Evolutionary conservation across 2,797 vertebrate genomes (phyloP), one percentile per base, ranked within the genome.

Genomic region (Loris lydekkerianus): DNA sequence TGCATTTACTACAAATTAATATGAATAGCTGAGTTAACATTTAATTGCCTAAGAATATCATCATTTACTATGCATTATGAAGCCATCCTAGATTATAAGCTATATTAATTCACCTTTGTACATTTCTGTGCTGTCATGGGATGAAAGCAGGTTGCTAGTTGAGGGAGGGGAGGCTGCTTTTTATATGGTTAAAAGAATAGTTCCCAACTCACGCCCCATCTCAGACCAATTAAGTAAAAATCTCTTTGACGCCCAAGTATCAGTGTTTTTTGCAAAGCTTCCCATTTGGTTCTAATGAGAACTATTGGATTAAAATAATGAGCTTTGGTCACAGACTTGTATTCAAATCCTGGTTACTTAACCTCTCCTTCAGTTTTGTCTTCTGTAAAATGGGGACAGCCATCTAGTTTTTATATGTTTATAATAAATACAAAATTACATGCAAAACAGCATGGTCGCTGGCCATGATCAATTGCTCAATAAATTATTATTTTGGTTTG

Each of bases 11-110:
- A 76, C 81, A 17, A 86, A 88, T 69, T 73, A 83, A 69, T 76
- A 80, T 46, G n/a, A 76, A 61, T 91, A 89, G 58, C 60, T n/a
- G 17, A 92, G 60, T 34, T 58, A 87, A 70, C 56, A 77, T 69
- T 70, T 80, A 84, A 81, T 91, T 93, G 83, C 83, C 70, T 89
- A 23, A 60, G 73, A 91, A 86, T 87, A 31, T 75, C 58, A 31
- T 61, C 63, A 29, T 86, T 65, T 43, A 56, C 13, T 69, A 85
- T 88, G 37, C 13, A 46, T n/a, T 70, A 70, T 73, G 34, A 86
- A 80, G 37, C 53, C 15, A 7, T 76, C 65, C 72, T 88, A 25
- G 29, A 75, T 82, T 88, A 29, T 46, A n/a, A 56, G 49, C 58
- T 34, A 0, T 84, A 31, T 76, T 75, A 72, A 81, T 78, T 91